Evolutionary conservation across 2,113 vertebrate genomes (phyloP).

Genomic region (Anthoscopus minutus): DNA sequence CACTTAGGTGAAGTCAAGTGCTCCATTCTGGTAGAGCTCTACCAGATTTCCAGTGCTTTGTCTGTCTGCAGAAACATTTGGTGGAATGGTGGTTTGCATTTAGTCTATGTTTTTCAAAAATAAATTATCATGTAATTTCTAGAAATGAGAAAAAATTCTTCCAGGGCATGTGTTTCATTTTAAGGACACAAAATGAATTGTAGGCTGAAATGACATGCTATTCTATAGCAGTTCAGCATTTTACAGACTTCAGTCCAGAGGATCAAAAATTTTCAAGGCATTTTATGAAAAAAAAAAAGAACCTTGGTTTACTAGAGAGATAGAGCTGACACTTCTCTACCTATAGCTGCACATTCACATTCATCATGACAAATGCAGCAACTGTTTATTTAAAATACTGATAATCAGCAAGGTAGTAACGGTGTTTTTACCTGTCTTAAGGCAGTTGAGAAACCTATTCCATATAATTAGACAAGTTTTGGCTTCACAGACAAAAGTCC

Average conservation of each 20-base stretch:
- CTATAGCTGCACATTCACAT: neutral
- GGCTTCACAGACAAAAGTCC: neutral
- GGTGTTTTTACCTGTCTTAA: neutral
- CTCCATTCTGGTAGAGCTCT: neutral
- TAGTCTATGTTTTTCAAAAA: neutral
- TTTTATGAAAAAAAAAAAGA: neutral
- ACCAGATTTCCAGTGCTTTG: neutral
- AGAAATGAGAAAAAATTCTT: neutral
- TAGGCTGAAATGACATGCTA: neutral
- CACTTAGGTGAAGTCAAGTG: neutral
- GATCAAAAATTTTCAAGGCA: neutral
- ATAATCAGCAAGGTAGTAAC: neutral
- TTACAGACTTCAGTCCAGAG: neutral
- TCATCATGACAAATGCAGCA: neutral
- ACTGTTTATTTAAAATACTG: neutral
- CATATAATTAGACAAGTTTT: neutral
- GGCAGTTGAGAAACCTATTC: neutral
- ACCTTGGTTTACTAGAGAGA: neutral
- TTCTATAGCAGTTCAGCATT: neutral
- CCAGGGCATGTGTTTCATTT: neutral
- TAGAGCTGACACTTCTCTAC: neutral
- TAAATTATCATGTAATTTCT: neutral
- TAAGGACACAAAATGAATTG: neutral
- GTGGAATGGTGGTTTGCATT: neutral
- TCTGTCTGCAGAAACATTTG: neutral